phyloP scores from a whole-genome alignment of 1,140 invertebrate genomes.

The Zaprionus inermis region DNA sequence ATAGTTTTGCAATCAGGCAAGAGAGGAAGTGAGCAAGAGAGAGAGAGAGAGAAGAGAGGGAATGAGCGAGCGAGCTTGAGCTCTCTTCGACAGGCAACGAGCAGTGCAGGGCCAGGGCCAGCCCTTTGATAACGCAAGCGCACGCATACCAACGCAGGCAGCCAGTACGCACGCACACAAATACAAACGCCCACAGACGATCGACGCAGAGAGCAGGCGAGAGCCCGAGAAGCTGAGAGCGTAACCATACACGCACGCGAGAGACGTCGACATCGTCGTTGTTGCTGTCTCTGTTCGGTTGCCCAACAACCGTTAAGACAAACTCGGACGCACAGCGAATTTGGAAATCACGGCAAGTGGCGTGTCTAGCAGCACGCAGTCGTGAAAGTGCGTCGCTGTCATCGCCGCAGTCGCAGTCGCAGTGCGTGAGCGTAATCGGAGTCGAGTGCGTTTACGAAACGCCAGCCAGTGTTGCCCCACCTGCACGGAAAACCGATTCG shows the following conservation, averaged over 20 bases:
- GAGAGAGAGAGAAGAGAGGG: conserved; percentile 19
- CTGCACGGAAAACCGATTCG: not conserved
- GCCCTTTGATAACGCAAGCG: conserved; percentile 75
- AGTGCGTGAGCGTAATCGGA: conserved; percentile 42
- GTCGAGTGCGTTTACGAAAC: conserved; percentile 34
- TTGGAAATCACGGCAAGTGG: conserved; percentile 63
- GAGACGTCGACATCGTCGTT: conserved; percentile 27
- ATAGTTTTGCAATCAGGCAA: conserved; percentile 73
- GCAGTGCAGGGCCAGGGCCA: conserved; percentile 58
- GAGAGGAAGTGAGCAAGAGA: not conserved
- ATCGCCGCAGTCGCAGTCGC: not conserved
- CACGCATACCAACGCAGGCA: conserved; percentile 18
- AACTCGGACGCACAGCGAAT: conserved; percentile 64
- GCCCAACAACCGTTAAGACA: conserved; percentile 38
- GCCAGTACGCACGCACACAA: conserved; percentile 30
- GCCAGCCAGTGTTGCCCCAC: conserved; percentile 33
- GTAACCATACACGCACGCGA: conserved; percentile 5
- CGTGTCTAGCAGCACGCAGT: conserved; percentile 32
- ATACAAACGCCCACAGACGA: conserved; percentile 11
- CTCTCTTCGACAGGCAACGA: conserved; percentile 18
- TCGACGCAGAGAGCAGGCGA: conserved; percentile 22
- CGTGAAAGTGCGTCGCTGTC: conserved; percentile 50
- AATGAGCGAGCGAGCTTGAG: conserved; percentile 25
- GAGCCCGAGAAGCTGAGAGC: conserved; percentile 15
- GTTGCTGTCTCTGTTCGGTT: conserved; percentile 15